A percentile compares a stretch with the other conserved stretches of the same genome.
Conservation (phyloP, 2,113 vertebrate species). For the Myotis yumanensis region DNA sequence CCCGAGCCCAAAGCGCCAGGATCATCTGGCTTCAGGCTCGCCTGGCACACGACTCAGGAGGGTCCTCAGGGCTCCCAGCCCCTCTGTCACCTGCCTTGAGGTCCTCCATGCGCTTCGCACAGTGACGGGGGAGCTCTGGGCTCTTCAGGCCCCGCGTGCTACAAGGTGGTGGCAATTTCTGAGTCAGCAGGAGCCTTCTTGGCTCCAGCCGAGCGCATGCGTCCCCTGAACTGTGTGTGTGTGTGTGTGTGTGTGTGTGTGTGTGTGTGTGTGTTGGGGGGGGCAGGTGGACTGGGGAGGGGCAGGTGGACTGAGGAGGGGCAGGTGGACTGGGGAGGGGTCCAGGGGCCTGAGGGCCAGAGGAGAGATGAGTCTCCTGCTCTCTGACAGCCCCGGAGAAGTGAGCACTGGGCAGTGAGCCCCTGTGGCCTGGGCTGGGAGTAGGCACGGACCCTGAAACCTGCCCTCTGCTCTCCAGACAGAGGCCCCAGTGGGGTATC, state of each 20-base stretch:
- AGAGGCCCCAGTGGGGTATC: not conserved
- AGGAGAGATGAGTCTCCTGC: not conserved
- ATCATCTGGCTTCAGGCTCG: not conserved
- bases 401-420: not conserved
- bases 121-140: not conserved
- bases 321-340: too few species aligned
- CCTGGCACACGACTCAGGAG: rapidly evolving
- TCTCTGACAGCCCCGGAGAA: not conserved
- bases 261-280: too few species aligned
- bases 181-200: not conserved
- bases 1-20: not conserved
- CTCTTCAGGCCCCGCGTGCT: not conserved
- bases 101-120: too few species aligned
- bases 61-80: rapidly evolving
- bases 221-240: not conserved
- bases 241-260: not conserved
- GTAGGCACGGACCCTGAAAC: not conserved
- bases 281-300: too few species aligned
- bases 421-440: not conserved
- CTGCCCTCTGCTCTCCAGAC: rapidly evolving
- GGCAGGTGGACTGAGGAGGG: too few species aligned
- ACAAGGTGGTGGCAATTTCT: not conserved
- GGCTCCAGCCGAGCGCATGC: rapidly evolving
- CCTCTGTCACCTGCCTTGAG: not conserved
- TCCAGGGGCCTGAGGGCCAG: not conserved